Conservation (phyloP, 2,113 vertebrate genomes). For the Dipodomys merriami region DNA sequence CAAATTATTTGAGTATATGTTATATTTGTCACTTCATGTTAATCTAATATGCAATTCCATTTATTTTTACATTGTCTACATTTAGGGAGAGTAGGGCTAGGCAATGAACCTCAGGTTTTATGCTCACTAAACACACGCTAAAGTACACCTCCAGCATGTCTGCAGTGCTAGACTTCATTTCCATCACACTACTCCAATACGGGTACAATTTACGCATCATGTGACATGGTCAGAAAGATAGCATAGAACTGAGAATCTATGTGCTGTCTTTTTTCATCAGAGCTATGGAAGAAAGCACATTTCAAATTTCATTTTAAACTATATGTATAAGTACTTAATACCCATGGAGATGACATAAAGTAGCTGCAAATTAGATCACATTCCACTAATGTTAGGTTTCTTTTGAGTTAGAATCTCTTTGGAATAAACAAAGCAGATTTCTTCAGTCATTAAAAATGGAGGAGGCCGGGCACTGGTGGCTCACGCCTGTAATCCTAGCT, state of each 20-base stretch:
- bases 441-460: neutral
- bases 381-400: neutral
- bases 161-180: neutral
- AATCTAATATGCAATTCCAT: constrained; percentile 1
- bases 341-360: neutral
- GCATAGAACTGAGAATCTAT: constrained; percentile 9
- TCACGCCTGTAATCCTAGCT: no score
- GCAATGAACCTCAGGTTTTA: neutral
- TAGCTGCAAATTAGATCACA: neutral
- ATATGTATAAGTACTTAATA: neutral
- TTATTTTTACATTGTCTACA: neutral
- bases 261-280: neutral
- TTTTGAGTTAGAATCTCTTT: neutral
- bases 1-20: neutral
- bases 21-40: neutral
- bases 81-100: neutral
- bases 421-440: neutral
- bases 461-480: no score
- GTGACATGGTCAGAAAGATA: neutral
- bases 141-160: neutral
- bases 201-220: neutral
- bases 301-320: constrained; percentile 36
- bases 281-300: neutral
- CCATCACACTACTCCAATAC: neutral
- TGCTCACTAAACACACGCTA: neutral